A percentile compares a stretch with the other conserved stretches of the same genome.
These are phyloP conservation scores for Alces alces DNA, from an alignment of 2,113 vertebrate species.

Conservation along the genomic window DNA sequence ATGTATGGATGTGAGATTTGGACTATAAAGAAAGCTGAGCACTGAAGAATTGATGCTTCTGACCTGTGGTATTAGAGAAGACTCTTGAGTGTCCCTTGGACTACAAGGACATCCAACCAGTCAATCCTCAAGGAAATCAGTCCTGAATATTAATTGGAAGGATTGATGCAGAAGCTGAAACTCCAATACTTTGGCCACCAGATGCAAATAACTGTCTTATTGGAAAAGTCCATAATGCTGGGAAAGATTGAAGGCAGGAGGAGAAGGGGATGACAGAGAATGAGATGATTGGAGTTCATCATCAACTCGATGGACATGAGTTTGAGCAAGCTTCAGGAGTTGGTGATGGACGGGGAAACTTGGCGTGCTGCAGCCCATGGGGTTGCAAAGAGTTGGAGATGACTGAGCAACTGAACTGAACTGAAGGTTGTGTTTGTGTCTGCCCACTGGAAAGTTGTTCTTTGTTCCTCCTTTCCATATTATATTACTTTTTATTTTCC, in stretches of 20 bases:
- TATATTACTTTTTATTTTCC: neutral
- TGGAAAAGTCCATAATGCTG: neutral
- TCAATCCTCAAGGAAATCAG: neutral
- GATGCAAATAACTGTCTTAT: neutral
- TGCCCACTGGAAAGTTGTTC: neutral
- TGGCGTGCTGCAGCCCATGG: neutral
- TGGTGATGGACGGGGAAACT: neutral
- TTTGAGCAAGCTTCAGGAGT: neutral
- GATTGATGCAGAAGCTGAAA: neutral
- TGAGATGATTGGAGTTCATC: neutral
- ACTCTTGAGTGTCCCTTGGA: neutral
- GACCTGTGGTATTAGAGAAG: neutral
- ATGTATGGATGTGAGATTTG: neutral
- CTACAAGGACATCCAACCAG: neutral
- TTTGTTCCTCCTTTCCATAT: neutral
- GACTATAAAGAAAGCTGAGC: neutral
- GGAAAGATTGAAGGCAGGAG: neutral
- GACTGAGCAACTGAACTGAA: neutral
- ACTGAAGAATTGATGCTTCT: neutral
- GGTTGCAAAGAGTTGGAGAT: neutral
- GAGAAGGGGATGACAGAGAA: neutral
- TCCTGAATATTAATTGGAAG: neutral
- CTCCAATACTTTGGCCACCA: neutral
- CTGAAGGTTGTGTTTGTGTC: neutral
- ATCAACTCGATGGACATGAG: neutral